Evolutionary conservation across 53 echinoderm and acorn worm species (phyloP), one percentile per base, ranked within the genome.

Genomic region (Henricia sp.): DNA sequence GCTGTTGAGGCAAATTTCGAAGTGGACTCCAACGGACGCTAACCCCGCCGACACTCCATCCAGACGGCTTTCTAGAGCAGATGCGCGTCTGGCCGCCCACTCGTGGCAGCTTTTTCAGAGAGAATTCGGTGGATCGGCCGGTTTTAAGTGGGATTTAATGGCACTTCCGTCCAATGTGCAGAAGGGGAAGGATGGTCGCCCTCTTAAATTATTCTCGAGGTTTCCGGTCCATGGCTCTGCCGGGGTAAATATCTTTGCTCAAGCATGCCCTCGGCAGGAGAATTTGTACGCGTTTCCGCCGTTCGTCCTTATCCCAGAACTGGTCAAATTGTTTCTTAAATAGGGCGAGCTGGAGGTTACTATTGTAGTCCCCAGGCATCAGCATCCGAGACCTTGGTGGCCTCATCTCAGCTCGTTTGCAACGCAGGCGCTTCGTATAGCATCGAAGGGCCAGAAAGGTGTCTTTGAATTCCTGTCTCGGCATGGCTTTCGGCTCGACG

Each of bases 231-330:
- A 33, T 10, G 66, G 66, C 10, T 34, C 66, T 19, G 33, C 66
- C 32, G 66, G 66, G 17, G 66, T 65, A 35, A 65, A 65, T n/a
- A 29, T 33, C 66, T 65, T 65, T 65, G 17, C 37, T 38, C 68
- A 67, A 37, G 2, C 5, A 5, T 66, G 67, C 8, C 67, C 67
- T 0, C 41, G 37, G 10, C 19, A 5, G 17, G 40, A 67, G 23
- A 19, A 6, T 33, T 36, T 67, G 4, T 67, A 67, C 37, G 68
- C 10, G 11, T 67, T 67, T 36, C 68, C 41, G 16, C 68, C 68
- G 3, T 67, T 67, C 34, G 68, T 67, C 34, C 40, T 40, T 8
- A 67, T 67, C 6, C 37, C 68, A 40, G 16, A 36, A 0, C 37
- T 67, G 20, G 23, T 67, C n/a, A 16, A 39, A 39, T 39, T 67